Conservation (phyloP, 2,113 vertebrate genomes). For the Pelvicachromis taeniatus region DNA sequence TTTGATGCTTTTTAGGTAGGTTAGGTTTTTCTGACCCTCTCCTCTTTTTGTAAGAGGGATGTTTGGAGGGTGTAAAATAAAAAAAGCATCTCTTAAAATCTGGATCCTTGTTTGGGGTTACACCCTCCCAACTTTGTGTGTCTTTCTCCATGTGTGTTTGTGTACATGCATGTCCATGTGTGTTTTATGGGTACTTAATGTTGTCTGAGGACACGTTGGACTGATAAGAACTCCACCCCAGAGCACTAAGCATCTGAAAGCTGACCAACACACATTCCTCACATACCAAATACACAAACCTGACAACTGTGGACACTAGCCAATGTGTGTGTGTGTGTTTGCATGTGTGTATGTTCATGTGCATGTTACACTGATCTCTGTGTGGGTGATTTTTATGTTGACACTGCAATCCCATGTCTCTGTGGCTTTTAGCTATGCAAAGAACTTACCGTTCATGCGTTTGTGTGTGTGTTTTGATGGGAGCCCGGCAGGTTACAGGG, state of each 20-base stretch:
- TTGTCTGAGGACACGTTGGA: conserved; percentile 25
- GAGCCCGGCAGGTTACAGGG: conserved; percentile 21
- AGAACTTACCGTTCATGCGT: not conserved
- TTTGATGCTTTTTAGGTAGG: not conserved
- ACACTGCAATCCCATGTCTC: conserved; percentile 25
- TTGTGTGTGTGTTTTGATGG: conserved; percentile 19
- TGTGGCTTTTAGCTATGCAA: conserved; percentile 39
- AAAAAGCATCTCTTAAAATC: not conserved
- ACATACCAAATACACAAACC: conserved; percentile 59
- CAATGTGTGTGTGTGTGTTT: not conserved
- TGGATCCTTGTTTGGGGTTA: not conserved
- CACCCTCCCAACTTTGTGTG: not conserved
- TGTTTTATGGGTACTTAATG: conserved; percentile 19
- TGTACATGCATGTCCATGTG: not conserved
- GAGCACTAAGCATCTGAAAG: not conserved
- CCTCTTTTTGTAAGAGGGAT: not conserved
- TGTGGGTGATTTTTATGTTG: conserved; percentile 36
- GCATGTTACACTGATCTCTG: conserved; percentile 25
- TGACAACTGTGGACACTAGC: conserved; percentile 31
- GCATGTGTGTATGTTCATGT: conserved; percentile 17
- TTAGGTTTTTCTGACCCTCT: not conserved
- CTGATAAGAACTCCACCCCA: conserved; percentile 49
- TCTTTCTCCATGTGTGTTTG: not conserved
- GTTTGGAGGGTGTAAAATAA: not conserved
- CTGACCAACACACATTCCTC: conserved; percentile 50